These are phyloP conservation scores for Pachycephala philippinensis DNA, from an alignment of 2,113 vertebrate species.

Conservation along the genomic window DNA sequence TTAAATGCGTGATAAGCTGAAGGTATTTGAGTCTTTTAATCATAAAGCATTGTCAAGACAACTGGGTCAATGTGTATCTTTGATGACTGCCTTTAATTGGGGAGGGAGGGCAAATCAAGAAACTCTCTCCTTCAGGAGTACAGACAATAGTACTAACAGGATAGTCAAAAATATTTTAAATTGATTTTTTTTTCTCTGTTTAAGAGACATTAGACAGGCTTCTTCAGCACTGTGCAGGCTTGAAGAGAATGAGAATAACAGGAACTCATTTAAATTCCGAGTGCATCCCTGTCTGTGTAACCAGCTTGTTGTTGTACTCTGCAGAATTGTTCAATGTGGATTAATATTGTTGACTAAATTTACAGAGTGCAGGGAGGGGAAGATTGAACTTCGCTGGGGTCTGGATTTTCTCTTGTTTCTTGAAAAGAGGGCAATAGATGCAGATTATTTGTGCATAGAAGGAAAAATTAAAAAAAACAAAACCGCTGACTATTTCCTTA, in stretches of 20 bases:
- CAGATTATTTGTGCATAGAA: conserved; percentile 2
- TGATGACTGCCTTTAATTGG: conserved; percentile 28
- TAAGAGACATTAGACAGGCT: conserved; percentile 23
- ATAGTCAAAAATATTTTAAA: conserved; percentile 4
- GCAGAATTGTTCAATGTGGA: conserved; percentile 58
- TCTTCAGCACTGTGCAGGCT: conserved; percentile 20
- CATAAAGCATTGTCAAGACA: conserved; percentile 47
- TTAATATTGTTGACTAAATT: conserved; percentile 64
- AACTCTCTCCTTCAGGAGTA: not conserved
- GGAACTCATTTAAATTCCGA: conserved; percentile 56
- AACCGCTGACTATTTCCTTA: not conserved
- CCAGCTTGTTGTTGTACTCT: conserved; percentile 57
- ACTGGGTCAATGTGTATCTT: not conserved
- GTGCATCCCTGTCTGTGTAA: conserved; percentile 47
- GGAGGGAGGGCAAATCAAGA: not conserved
- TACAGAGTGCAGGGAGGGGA: not conserved
- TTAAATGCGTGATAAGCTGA: not conserved
- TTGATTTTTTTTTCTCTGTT: not conserved
- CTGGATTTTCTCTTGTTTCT: conserved; percentile 27
- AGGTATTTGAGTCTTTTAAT: conserved; percentile 42
- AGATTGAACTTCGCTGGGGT: conserved; percentile 44
- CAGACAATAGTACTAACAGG: not conserved
- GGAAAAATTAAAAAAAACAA: not conserved
- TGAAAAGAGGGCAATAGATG: not conserved
- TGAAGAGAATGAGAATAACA: conserved; percentile 45